Percentiles rank a stretch among this genome's conserved stretches.
phyloP scores from a whole-genome alignment of 1,140 invertebrate genomes.

The Pogonus chalceus region DNA sequence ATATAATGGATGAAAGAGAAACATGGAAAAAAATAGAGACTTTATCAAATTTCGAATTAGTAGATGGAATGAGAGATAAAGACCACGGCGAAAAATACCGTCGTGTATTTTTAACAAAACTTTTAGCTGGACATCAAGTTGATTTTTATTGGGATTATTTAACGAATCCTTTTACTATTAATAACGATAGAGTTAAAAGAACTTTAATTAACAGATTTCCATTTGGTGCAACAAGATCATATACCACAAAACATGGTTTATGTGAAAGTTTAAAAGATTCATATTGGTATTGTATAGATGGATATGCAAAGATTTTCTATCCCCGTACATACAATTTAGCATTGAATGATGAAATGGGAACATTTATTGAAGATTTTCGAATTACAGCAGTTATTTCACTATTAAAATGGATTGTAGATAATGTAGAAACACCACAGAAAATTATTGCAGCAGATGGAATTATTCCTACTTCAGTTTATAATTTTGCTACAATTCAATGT shows the following conservation, averaged over 20 bases:
- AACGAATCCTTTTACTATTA: slow-evolving; percentile 33
- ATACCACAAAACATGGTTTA: slow-evolving; percentile 50
- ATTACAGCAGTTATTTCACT: slow-evolving; percentile 73
- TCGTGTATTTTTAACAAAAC: slow-evolving; percentile 42
- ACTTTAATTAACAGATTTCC: slow-evolving; percentile 44
- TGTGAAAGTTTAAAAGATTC: slow-evolving; percentile 45
- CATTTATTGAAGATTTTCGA: slow-evolving; percentile 49
- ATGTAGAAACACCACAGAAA: slow-evolving; percentile 33
- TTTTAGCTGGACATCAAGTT: slow-evolving; percentile 43
- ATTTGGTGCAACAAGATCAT: slow-evolving; percentile 30
- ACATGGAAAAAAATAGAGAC: not conserved
- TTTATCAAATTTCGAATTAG: not conserved
- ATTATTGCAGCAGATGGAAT: slow-evolving; percentile 37
- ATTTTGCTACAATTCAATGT: slow-evolving; percentile 47
- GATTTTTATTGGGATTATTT: slow-evolving; percentile 47
- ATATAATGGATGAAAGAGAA: not conserved
- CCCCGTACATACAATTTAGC: slow-evolving; percentile 45
- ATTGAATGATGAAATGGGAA: slow-evolving; percentile 39
- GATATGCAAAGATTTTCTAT: slow-evolving; percentile 42
- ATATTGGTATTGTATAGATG: slow-evolving; percentile 45
- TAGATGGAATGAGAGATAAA: not conserved
- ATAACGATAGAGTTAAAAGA: slow-evolving; percentile 29
- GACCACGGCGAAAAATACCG: slow-evolving; percentile 27
- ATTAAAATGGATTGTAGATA: slow-evolving; percentile 60
- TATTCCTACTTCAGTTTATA: slow-evolving; percentile 38